Conservation (phyloP, 2,797 vertebrate genomes). For the Echeneis naucrates region DNA sequence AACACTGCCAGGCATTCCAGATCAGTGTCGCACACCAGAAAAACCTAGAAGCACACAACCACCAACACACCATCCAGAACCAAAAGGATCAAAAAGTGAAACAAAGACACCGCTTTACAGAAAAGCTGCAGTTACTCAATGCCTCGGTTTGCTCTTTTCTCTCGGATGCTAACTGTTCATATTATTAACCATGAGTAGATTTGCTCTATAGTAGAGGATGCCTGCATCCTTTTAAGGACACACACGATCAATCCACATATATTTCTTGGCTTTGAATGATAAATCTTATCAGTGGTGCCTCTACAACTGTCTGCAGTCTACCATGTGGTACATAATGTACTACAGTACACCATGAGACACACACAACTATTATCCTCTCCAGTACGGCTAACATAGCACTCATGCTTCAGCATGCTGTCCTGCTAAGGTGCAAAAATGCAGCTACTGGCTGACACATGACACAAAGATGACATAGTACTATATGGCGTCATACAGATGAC, state of each 20-base stretch:
- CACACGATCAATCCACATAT: slow-evolving; percentile 29
- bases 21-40: slow-evolving; percentile 78
- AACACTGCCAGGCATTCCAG: slow-evolving; percentile 81
- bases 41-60: slow-evolving; percentile 77
- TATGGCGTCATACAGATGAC: slow-evolving; percentile 80
- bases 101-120: slow-evolving; percentile 39
- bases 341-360: slow-evolving; percentile 57
- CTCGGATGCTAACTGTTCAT: slow-evolving; percentile 9
- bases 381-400: slow-evolving; percentile 71
- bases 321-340: slow-evolving; percentile 53
- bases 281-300: slow-evolving; percentile 52
- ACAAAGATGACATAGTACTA: slow-evolving; percentile 77
- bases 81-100: slow-evolving; percentile 69
- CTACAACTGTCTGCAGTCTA: slow-evolving; percentile 59
- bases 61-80: slow-evolving; percentile 76
- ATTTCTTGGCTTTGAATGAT: slow-evolving; percentile 33
- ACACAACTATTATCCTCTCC: slow-evolving; percentile 64
- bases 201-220: slow-evolving; percentile 14
- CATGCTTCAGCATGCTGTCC: slow-evolving; percentile 82
- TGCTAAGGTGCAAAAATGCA: slow-evolving; percentile 79
- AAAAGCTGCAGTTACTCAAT: slow-evolving; percentile 37
- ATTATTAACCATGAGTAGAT: slow-evolving; percentile 5
- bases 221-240: slow-evolving; percentile 43
- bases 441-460: slow-evolving; percentile 78
- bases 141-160: slow-evolving; percentile 26